Evolutionary conservation across 2,113 vertebrate species (phyloP).

Genomic region (Salvelinus sp.): DNA sequence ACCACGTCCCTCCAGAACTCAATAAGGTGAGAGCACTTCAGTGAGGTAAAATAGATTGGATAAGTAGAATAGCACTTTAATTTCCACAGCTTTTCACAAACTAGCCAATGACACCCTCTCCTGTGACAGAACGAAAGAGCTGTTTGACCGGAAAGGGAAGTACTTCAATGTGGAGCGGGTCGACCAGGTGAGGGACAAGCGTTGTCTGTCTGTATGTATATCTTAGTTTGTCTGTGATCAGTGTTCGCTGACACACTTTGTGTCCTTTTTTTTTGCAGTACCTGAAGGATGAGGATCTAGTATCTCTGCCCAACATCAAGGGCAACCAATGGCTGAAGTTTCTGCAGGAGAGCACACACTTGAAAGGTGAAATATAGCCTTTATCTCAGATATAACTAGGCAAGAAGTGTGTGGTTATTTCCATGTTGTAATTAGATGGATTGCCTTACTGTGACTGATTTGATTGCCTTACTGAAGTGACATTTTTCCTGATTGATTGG

Average conservation of each 20-base stretch:
- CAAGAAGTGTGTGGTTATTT: background rate
- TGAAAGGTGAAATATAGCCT: conserved; percentile 81
- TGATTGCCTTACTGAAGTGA: background rate
- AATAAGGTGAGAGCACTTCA: conserved; percentile 95
- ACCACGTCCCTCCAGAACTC: conserved; percentile 92
- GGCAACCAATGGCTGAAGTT: conserved; percentile 97
- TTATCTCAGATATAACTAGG: background rate
- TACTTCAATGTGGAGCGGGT: conserved; percentile 97
- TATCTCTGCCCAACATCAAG: conserved; percentile 92
- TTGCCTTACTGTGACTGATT: background rate
- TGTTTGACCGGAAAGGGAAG: conserved; percentile 96
- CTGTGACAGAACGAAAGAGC: conserved; percentile 86
- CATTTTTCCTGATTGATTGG: background rate
- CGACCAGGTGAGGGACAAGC: conserved; percentile 82
- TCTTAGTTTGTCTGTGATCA: too few species aligned
- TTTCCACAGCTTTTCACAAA: background rate
- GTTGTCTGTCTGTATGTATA: conserved; percentile 4
- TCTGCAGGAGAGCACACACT: conserved; percentile 83
- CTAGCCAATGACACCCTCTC: background rate
- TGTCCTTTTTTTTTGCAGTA: conserved; percentile 76
- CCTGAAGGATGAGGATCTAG: conserved; percentile 94
- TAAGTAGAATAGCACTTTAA: background rate
- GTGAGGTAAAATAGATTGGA: conserved; percentile 79
- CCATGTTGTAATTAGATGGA: background rate
- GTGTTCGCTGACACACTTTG: background rate